Evolutionary conservation across 2,888 invertebrate genomes (phyloP).

Genomic region (Liposcelis brunnea): DNA sequence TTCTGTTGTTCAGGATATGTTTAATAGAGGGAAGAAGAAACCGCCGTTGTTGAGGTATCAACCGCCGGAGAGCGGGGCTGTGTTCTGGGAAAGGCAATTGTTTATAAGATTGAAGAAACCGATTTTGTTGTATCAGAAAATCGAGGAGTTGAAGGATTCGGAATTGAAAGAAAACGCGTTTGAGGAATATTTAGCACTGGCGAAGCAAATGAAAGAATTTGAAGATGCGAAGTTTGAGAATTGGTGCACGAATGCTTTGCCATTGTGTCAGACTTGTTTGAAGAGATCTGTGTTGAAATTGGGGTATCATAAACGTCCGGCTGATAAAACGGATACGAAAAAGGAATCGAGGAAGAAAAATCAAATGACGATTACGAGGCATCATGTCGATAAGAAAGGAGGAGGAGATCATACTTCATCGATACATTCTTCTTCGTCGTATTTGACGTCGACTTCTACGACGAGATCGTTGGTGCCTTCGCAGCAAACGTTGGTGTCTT

Average conservation of each 20-base stretch:
- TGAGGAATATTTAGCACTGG: conserved; percentile 56
- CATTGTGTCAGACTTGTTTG: conserved; percentile 38
- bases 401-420: neutral
- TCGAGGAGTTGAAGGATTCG: conserved; percentile 54
- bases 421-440: neutral
- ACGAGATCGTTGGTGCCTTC: neutral
- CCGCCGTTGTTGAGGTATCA: conserved; percentile 59
- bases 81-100: conserved; percentile 69
- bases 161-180: conserved; percentile 59
- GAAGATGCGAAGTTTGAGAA: conserved; percentile 52
- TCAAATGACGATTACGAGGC: neutral
- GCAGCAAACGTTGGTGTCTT: too few relatives aligned
- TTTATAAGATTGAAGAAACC: conserved; percentile 65
- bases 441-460: neutral
- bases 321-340: too few relatives aligned
- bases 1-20: conserved; percentile 47
- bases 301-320: conserved; percentile 23
- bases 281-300: conserved; percentile 49
- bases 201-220: conserved; percentile 54
- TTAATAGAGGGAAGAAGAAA: conserved; percentile 41
- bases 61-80: conserved; percentile 65
- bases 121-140: conserved; percentile 59
- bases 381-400: neutral
- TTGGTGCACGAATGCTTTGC: conserved; percentile 49
- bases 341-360: neutral